Evolutionary conservation across 2,113 vertebrate genomes (phyloP).

Genomic region (Tragelaphus buxtoni): DNA sequence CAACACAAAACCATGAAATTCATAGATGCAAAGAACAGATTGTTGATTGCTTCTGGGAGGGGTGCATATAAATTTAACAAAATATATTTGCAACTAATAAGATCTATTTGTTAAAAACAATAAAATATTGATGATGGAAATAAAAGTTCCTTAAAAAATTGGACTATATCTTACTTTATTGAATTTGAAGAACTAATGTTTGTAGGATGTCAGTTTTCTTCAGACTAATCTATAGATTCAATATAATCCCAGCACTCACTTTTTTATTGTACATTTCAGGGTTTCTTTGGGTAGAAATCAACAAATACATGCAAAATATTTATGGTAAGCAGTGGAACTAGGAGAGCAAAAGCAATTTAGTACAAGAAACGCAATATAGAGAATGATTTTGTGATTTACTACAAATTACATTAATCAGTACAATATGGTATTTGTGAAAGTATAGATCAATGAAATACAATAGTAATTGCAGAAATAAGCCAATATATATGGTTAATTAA

Average conservation of each 20-base stretch:
- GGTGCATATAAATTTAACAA: neutral
- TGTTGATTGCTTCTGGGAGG: no score
- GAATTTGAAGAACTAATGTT: neutral
- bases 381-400: neutral
- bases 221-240: neutral
- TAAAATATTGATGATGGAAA: neutral
- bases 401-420: neutral
- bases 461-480: neutral
- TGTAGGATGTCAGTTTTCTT: neutral
- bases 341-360: neutral
- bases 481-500: neutral
- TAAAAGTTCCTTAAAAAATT: neutral
- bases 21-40: neutral
- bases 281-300: neutral
- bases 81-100: neutral
- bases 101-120: neutral
- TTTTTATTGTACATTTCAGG: neutral
- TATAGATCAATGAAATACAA: neutral
- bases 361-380: neutral
- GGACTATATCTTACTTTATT: neutral
- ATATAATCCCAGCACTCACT: neutral
- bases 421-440: neutral
- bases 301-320: neutral
- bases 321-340: neutral
- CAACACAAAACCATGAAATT: neutral